Base-by-base conservation (phyloP, 2,888 invertebrate genomes). In the Oscheius sp. region DNA sequence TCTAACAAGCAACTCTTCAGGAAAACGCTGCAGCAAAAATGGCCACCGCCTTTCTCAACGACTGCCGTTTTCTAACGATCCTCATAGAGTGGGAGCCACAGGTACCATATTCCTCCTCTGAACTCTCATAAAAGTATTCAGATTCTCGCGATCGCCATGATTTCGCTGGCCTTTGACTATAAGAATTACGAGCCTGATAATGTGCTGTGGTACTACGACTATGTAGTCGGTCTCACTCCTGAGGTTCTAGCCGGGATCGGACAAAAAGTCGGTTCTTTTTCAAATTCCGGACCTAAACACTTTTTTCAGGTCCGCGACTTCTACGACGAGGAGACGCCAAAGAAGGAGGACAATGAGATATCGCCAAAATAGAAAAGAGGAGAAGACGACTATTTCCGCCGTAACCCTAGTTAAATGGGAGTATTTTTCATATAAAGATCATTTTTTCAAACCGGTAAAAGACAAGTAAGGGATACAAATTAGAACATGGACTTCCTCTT, bases 31-130 rank as follows among this genome's bases (percentile, higher is more conserved):
- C 98, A 94, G 95, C 97, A 0, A 97, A 98, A 91, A 97, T 96
- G 96, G 96, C 97, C 0, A 99, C 98, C 98, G 98, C 97, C 4
- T 99, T 99, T 90, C 95, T 98, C 0, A 99, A 99, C 90, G 99
- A 99, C 90, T 94, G 96, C 91, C 92, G 97, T 81, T 96, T 96
- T 89, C 99, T 99, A 2, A 97, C 96, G 0, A 92, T 99, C 60
- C 95, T 95, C 82, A 92, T 99, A 63, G 96, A 97, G 91, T 99
- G 97, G 96, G 98, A 99, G 90, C 97, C 99, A 0, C 98, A 99
- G 29, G 63, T 63, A 63, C n/a, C 29, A 21, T 48, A 48, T 47
- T 29, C 42, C 42, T 42, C 42, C 7, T 42, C 42, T 4, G 21
- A 47, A 63, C 2, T 21, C 48, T 48, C 29, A 63, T n/a, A 11